phyloP scores from a whole-genome alignment of 2,113 vertebrate genomes.

The Vanacampus margaritifer region DNA sequence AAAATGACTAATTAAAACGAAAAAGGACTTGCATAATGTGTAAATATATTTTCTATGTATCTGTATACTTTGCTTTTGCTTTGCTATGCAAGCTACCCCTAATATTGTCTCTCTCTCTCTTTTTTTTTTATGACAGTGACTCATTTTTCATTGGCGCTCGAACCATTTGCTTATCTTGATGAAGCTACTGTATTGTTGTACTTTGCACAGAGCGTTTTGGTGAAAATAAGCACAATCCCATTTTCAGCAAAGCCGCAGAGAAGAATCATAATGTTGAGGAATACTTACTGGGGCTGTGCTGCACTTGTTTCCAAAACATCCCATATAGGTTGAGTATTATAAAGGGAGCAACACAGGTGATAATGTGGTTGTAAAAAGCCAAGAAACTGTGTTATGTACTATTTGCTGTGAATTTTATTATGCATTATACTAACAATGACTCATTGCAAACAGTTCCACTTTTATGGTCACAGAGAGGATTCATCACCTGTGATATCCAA shows the following conservation, averaged over 20 bases:
- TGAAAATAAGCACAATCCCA: slow-evolving; percentile 77
- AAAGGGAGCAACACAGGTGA: slow-evolving; percentile 26
- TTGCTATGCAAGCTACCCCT: slow-evolving; percentile 76
- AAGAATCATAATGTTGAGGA: slow-evolving; percentile 58
- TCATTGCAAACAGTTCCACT: slow-evolving; percentile 30
- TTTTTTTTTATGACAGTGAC: slow-evolving; percentile 69
- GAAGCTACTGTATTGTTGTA: slow-evolving; percentile 70
- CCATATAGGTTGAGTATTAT: slow-evolving; percentile 39
- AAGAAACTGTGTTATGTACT: slow-evolving; percentile 36
- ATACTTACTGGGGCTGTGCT: slow-evolving; percentile 48
- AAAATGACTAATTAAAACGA: slow-evolving; percentile 54
- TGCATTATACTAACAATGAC: slow-evolving; percentile 41
- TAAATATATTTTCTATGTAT: slow-evolving; percentile 71
- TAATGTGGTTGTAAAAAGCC: slow-evolving; percentile 41
- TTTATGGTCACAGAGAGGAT: slow-evolving; percentile 32
- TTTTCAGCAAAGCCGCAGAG: slow-evolving; percentile 63
- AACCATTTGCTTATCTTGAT: slow-evolving; percentile 63
- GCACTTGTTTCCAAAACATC: slow-evolving; percentile 33
- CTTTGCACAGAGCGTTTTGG: slow-evolving; percentile 76
- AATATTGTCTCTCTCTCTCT: slow-evolving; percentile 60
- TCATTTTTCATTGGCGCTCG: slow-evolving; percentile 63
- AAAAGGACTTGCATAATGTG: slow-evolving; percentile 71
- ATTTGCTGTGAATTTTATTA: slow-evolving; percentile 38
- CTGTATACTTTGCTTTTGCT: slow-evolving; percentile 63
- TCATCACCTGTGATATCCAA: slow-evolving; percentile 46